These are phyloP conservation scores for Sminthurides bifidus DNA, from an alignment of 1,140 invertebrate species.

Conservation along the genomic window DNA sequence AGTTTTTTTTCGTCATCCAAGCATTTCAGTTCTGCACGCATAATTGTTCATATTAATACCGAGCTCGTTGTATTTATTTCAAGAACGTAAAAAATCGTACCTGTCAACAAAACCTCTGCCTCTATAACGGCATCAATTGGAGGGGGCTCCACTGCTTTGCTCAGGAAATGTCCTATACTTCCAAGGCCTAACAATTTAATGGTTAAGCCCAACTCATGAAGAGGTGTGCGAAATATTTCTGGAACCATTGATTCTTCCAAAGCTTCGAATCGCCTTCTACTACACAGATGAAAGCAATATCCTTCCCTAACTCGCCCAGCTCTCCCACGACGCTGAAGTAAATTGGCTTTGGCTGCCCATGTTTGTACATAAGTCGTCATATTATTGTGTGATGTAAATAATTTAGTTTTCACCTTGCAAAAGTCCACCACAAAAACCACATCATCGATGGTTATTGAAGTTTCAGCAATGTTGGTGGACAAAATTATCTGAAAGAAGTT, in stretches of 20 bases:
- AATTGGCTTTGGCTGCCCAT: constrained; percentile 74
- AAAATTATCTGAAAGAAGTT: constrained; percentile 54
- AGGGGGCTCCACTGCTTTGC: constrained; percentile 85
- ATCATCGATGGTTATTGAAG: constrained; percentile 92
- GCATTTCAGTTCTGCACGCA: constrained; percentile 66
- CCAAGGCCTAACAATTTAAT: constrained; percentile 80
- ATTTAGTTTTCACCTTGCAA: constrained; percentile 88
- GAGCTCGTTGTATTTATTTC: background rate
- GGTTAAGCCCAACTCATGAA: constrained; percentile 76
- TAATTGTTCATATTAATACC: background rate
- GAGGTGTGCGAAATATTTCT: constrained; percentile 89
- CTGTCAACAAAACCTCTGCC: constrained; percentile 58
- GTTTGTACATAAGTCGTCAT: constrained; percentile 89
- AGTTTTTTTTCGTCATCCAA: constrained; percentile 71
- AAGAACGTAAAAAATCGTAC: constrained; percentile 32
- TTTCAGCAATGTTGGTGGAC: constrained; percentile 85
- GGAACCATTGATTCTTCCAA: constrained; percentile 85
- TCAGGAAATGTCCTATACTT: constrained; percentile 78
- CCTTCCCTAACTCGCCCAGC: constrained; percentile 79
- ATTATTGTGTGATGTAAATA: constrained; percentile 90
- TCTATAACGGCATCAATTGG: constrained; percentile 87
- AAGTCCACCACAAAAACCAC: constrained; percentile 92
- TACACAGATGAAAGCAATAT: constrained; percentile 80
- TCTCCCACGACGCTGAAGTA: constrained; percentile 78
- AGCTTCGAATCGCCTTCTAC: constrained; percentile 53